Evolutionary conservation across 2,113 vertebrate species (phyloP), one percentile per base, ranked within the genome.

Genomic region (Prionailurus viverrinus): DNA sequence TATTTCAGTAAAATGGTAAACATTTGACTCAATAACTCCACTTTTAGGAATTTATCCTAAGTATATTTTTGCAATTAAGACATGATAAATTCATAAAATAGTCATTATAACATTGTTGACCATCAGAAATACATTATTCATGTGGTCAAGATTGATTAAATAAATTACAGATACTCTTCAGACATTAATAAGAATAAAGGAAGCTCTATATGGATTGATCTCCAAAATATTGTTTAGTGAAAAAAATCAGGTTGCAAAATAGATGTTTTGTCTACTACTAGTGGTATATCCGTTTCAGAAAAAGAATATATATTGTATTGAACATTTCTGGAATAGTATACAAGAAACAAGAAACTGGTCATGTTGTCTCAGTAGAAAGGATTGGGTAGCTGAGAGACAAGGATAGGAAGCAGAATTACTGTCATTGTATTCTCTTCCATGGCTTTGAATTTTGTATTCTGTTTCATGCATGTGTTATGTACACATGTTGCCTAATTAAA

Each of bases 1-100:
- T 78, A 76, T 76, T 97, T 92, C 29, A 71, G 23, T 82, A 86
- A 94, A 91, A 92, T 78, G 41, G 79, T 86, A 76, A 85, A 92
- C 53, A 18, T 69, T 92, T 84, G 78, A 94, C 23, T 94, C 91
- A 89, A 18, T 71, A 79, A 5, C 81, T 94, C 76, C 41, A 71
- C 80, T 91, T 91, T 29, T 41, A 91, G 27, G n/a, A 93, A 83
- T 96, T 58, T 71, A 80, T 74, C 61, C 41, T 91, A 94, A 55
- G 48, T 89, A 29, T 86, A 48, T 79, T 84, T 39, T 89, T 94
- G 58, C 66, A 81, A 15, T 18, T 92, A 36, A 80, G 83, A 94
- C 94, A 92, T 82, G 21, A 41, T 61, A 31, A 48, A 36, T 31
- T 27, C n/a, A 29, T 91, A 58, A 91, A 63, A 25, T 68, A 39